phyloP scores from a whole-genome alignment of 2,888 invertebrate species.

The Sepioteuthis lessoniana region DNA sequence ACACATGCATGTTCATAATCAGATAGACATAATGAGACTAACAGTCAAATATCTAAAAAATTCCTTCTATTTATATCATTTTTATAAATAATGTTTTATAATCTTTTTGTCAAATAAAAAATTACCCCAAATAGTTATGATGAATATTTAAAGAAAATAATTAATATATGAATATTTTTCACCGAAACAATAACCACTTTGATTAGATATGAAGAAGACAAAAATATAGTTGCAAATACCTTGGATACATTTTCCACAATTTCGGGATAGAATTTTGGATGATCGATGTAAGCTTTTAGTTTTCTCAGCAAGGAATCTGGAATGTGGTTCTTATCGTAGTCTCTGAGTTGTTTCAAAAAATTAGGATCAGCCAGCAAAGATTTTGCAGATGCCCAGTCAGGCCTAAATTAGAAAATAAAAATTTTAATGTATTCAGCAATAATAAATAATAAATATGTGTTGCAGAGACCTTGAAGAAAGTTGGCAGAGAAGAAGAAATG shows the following conservation, averaged over 20 bases:
- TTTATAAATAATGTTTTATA: no score
- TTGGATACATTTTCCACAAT: slow-evolving; percentile 86
- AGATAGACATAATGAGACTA: no score
- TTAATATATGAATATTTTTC: no score
- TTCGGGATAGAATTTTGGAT: slow-evolving; percentile 90
- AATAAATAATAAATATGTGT: neutral
- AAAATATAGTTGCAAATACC: slow-evolving; percentile 54
- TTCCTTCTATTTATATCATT: no score
- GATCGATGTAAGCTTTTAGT: slow-evolving; percentile 86
- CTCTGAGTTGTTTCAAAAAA: slow-evolving; percentile 86
- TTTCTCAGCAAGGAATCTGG: slow-evolving; percentile 84
- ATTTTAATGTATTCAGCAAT: neutral
- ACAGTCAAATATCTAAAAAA: no score
- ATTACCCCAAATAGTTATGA: no score
- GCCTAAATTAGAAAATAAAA: slow-evolving; percentile 77
- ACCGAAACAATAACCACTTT: no score
- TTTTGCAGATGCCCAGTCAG: slow-evolving; percentile 91
- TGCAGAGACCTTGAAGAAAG: no score
- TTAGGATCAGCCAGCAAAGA: slow-evolving; percentile 86
- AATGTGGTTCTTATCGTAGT: slow-evolving; percentile 91
- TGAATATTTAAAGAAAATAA: no score
- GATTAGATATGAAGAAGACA: neutral
- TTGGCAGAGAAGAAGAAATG: no score
- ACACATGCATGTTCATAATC: no score
- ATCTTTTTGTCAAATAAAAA: no score